These are phyloP conservation scores for Macquaria australasica DNA, from an alignment of 2,113 vertebrate genomes.

Conservation along the genomic window DNA sequence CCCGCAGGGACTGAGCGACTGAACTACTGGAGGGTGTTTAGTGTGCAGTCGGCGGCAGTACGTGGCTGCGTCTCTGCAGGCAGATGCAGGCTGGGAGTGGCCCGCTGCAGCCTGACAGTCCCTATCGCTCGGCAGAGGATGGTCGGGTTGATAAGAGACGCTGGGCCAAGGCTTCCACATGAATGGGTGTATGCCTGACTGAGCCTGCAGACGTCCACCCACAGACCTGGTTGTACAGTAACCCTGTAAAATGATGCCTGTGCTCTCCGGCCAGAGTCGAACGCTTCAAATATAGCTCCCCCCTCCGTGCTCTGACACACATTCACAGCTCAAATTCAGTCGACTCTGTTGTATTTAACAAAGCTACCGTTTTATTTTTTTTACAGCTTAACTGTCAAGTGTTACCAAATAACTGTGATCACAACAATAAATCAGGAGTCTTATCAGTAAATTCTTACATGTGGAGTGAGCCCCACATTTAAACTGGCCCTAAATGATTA, in stretches of 20 bases:
- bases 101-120: constrained; percentile 37
- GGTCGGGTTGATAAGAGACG: constrained; percentile 73
- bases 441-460: neutral
- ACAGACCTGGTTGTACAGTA: constrained; percentile 42
- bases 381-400: neutral
- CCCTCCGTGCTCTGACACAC: constrained; percentile 46
- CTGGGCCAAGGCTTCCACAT: constrained; percentile 37
- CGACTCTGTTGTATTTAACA: neutral
- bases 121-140: constrained; percentile 71
- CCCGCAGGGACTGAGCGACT: neutral
- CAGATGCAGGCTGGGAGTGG: constrained; percentile 69
- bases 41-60: constrained; percentile 20
- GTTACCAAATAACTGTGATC: neutral
- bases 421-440: neutral
- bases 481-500: neutral
- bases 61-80: constrained; percentile 38
- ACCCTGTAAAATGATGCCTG: constrained; percentile 76
- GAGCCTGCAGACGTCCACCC: constrained; percentile 44
- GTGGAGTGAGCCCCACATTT: neutral
- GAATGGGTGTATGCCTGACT: constrained; percentile 60
- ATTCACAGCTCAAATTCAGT: constrained; percentile 35
- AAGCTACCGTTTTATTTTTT: neutral
- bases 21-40: constrained; percentile 49
- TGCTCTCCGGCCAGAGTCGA: constrained; percentile 11
- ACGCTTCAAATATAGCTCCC: constrained; percentile 75